Evolutionary conservation across 1,140 invertebrate genomes (phyloP), one percentile per base, ranked within the genome.

Genomic region (Lasioglossum albipes): DNA sequence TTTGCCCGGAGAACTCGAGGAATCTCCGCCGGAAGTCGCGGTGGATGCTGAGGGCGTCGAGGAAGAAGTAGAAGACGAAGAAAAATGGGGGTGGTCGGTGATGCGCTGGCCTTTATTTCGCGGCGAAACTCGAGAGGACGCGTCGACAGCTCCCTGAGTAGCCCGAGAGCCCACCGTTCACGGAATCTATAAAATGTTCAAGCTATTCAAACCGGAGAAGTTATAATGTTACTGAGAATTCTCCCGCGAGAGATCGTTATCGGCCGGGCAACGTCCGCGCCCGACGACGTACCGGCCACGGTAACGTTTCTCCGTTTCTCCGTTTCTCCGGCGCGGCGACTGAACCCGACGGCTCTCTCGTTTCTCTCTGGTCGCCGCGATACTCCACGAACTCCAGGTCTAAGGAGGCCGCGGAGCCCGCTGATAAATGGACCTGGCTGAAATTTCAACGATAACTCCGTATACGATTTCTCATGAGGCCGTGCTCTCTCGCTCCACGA

Each of bases 191-290:
- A 87, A 89, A 89, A 89, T 86, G 72, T 69, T 36, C 68, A 70
- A 75, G 81, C 85, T 87, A 89, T 89, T 89, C 84, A 82, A 86
- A 89, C 74, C 52, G 7, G 81, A 76, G 67, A 81, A 89, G 84
- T 89, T 89, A 88, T 88, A 87, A 89, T 87, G 81, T 89, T 89
- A 89, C 84, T 36, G 83, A 77, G 86, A 89, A 88, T 88, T 87
- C 84, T 45, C 54, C 72, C 36, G 79, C 65, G 81, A 83, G 81
- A 88, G 87, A 89, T 89, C 77, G 75, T 79, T 87, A 89, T 89
- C 84, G 41, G 22, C 9, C 74, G 62, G 59, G 71, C 77, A 75
- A 84, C 80, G 79, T 85, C 70, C 85, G 68, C 79, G 71, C 70
- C 61, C 76, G 61, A 42, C n/a, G 18, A 27, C 31, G n/a, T 31